Evolutionary conservation across 2,113 vertebrate genomes (phyloP).

Genomic region (Monopterus albus): DNA sequence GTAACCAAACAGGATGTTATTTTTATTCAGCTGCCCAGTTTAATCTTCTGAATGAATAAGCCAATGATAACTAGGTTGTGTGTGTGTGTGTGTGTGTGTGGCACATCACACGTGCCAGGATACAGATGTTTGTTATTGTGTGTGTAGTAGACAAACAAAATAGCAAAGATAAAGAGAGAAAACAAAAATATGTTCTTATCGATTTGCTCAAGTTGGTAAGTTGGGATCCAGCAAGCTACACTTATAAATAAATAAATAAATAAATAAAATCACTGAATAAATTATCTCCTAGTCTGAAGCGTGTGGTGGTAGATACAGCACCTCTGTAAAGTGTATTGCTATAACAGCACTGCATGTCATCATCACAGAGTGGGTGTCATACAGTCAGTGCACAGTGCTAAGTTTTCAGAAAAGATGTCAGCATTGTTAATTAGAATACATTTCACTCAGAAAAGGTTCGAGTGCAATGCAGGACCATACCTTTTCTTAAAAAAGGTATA

Average conservation of each 20-base stretch:
- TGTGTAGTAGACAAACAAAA: slow-evolving; percentile 7
- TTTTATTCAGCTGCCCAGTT: slow-evolving; percentile 37
- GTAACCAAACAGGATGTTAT: slow-evolving; percentile 59
- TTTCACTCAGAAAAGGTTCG: background rate
- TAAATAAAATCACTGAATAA: background rate
- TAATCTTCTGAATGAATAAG: slow-evolving; percentile 43
- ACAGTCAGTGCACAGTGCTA: background rate
- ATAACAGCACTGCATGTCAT: background rate
- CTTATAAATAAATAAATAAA: background rate
- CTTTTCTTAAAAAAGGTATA: background rate
- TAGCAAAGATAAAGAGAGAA: background rate
- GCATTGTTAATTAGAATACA: background rate
- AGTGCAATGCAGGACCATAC: background rate
- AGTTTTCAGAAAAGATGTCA: background rate
- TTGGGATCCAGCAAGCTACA: background rate
- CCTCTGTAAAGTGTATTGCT: background rate
- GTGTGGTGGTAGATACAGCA: background rate
- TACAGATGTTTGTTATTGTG: slow-evolving; percentile 1
- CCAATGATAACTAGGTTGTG: slow-evolving; percentile 16
- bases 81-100: slow-evolving; percentile 13
- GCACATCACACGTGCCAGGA: too few species aligned
- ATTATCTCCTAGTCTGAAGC: background rate
- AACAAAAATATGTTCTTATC: background rate
- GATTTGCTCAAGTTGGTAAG: background rate
- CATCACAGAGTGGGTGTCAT: background rate